Evolutionary conservation across 2,797 vertebrate species (phyloP).

Genomic region (Halcyon badia): DNA sequence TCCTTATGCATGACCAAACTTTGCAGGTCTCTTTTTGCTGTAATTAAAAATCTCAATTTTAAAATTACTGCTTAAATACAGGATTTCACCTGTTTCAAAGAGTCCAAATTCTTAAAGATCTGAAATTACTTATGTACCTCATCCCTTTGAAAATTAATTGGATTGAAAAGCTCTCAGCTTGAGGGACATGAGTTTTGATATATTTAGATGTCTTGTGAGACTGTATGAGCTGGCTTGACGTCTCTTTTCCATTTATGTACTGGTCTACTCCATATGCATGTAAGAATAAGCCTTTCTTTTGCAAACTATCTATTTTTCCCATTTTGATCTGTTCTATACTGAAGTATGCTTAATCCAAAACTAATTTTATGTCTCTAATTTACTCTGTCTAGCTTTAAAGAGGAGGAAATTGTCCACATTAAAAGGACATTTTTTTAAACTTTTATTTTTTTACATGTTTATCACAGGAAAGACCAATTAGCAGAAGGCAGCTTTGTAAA

Average conservation of each 20-base stretch:
- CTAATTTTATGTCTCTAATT: not conserved
- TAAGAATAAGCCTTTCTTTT: not conserved
- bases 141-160: not conserved
- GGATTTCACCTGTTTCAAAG: not conserved
- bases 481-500: not conserved
- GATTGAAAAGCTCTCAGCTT: not conserved
- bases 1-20: not conserved
- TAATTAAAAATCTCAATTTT: not conserved
- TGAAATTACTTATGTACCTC: not conserved
- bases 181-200: not conserved
- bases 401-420: not conserved
- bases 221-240: not conserved
- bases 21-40: not conserved
- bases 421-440: not conserved
- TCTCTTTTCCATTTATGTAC: not conserved
- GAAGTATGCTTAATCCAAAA: not conserved
- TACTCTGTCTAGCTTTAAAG: not conserved
- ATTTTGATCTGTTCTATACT: not conserved
- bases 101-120: not conserved
- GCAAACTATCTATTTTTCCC: not conserved
- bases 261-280: not conserved
- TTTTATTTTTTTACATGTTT: fast-evolving
- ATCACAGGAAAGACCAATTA: not conserved
- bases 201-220: not conserved
- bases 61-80: not conserved